Conservation (phyloP, 2,113 vertebrate species). For the Colius striatus region DNA sequence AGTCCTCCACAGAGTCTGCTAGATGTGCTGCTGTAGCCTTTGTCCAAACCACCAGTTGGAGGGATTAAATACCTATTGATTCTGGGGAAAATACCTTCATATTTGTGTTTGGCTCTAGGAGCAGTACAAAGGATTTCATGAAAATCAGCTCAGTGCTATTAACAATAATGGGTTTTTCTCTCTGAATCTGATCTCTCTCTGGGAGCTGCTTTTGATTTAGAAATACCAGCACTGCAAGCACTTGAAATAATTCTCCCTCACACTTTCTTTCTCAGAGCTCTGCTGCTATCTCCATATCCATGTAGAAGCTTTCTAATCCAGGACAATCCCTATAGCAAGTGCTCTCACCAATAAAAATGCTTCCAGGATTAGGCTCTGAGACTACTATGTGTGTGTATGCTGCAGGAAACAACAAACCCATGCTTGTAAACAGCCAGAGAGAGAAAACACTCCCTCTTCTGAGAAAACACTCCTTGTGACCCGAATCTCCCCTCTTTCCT, state of each 20-base stretch:
- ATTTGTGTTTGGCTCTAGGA: background rate
- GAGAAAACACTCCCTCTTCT: too few species aligned
- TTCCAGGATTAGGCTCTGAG: background rate
- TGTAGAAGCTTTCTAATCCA: background rate
- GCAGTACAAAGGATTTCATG: background rate
- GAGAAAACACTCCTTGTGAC: background rate
- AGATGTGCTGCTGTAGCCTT: background rate
- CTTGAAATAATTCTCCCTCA: background rate
- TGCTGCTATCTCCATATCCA: background rate
- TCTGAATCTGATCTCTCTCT: background rate
- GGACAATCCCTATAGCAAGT: background rate
- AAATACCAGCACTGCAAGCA: background rate
- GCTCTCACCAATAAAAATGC: background rate
- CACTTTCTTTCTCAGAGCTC: rapidly evolving
- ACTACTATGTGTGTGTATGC: background rate
- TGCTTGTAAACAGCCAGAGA: background rate
- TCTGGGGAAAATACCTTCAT: background rate
- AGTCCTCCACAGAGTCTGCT: background rate
- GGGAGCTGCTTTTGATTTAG: background rate
- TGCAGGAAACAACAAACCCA: conserved; percentile 2
- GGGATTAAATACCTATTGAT: background rate
- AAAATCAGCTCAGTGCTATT: background rate
- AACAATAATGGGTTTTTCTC: background rate
- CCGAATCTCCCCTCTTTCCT: background rate
- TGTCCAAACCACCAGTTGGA: background rate